A percentile compares a stretch with the other conserved stretches of the same genome.
Evolutionary conservation across 1,140 invertebrate species (phyloP).

Genomic region (Adoxophyes honmai): DNA sequence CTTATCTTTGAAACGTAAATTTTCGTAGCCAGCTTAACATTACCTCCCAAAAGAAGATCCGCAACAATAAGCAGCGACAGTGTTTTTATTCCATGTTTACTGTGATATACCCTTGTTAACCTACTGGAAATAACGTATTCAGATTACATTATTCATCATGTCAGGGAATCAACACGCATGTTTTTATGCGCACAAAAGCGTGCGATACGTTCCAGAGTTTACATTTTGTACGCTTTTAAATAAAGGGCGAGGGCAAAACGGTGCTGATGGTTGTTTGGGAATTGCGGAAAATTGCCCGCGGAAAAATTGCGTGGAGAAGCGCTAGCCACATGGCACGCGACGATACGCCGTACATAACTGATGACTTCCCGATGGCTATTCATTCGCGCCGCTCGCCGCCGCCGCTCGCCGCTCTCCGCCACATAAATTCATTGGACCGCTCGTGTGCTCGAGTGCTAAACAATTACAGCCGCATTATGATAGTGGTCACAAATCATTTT

Average conservation of each 20-base stretch:
- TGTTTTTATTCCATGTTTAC: slow-evolving; percentile 12
- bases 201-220: slow-evolving; percentile 23
- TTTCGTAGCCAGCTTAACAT: too few relatives aligned
- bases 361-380: slow-evolving; percentile 73
- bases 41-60: not conserved
- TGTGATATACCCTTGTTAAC: slow-evolving; percentile 12
- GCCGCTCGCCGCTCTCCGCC: slow-evolving; percentile 25
- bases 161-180: slow-evolving; percentile 25
- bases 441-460: slow-evolving; percentile 32
- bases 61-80: slow-evolving; percentile 11
- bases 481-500: not conserved
- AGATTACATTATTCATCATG: slow-evolving; percentile 31
- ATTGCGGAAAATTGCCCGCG: slow-evolving; percentile 59
- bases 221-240: slow-evolving; percentile 38
- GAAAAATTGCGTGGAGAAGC: slow-evolving; percentile 66
- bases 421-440: slow-evolving; percentile 34
- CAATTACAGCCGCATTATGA: slow-evolving; percentile 22
- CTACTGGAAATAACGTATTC: slow-evolving; percentile 17
- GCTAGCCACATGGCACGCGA: slow-evolving; percentile 63
- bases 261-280: slow-evolving; percentile 53
- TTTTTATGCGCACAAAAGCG: slow-evolving; percentile 19
- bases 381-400: slow-evolving; percentile 42
- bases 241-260: slow-evolving; percentile 35
- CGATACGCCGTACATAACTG: slow-evolving; percentile 69
- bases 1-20: too few relatives aligned